Base-by-base conservation (phyloP, 2,113 vertebrate species). In the Euleptes europaea region DNA sequence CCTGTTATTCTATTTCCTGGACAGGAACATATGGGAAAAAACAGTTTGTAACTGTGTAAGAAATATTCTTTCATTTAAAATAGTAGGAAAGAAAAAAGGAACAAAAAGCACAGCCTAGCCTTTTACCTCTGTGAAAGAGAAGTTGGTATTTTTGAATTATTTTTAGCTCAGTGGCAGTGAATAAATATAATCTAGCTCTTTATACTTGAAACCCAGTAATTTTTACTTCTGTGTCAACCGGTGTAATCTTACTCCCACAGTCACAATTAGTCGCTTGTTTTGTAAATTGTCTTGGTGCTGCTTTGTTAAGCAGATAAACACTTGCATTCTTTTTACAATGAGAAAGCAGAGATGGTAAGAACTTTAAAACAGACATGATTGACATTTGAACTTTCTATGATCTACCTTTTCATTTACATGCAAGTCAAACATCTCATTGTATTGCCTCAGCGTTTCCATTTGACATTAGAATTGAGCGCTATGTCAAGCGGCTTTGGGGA, bases 141-240 rank as follows among this genome's bases (percentile, higher is more conserved):
- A 89, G 82, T 57, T n/a, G 0, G 15, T 88, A 49, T 17, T 69
- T 87, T 88, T 0, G 83, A 80, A 86, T 76, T 90, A 92, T 86
- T 91, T 92, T 92, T 90, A 90, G 40, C 13, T 89, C 15, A 80
- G 74, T 84, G 76, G 83, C 86, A 81, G 21, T 86, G 1, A 84
- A n/a, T 85, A 85, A 81, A 85, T 78, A 70, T 78, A 88, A 86
- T 85, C 89, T 83, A 88, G 28, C 71, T 66, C 86, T 67, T 92
- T 40, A 57, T 35, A 83, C 38, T 81, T 81, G 87, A 89, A 80
- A 1, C 42, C 69, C 44, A 72, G 63, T 88, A 75, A 83, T 89
- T 92, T 92, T 42, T 84, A 83, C 82, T 88, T 89, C 70, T 10
- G 78, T 78, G 83, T 84, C 81, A 92, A 38, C 54, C 14, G 75